phyloP scores from a whole-genome alignment of 2,113 vertebrate species.

The Vombatus ursinus region DNA sequence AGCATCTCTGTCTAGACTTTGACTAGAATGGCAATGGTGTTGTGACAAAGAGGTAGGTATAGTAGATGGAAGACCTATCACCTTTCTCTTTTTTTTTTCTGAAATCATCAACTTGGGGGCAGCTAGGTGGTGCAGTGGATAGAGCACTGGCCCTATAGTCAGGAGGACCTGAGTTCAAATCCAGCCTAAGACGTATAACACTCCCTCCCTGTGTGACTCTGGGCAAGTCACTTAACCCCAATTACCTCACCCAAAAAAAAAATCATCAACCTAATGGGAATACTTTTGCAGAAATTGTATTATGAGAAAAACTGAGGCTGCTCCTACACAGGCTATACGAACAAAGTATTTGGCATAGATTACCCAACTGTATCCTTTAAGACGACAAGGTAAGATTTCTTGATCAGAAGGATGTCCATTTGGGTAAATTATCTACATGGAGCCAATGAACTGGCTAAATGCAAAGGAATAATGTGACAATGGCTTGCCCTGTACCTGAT shows the following conservation, averaged over 20 bases:
- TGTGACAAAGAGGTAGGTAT: neutral
- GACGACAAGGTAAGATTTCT: neutral
- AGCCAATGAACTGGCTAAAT: neutral
- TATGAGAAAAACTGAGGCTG: neutral
- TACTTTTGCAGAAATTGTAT: neutral
- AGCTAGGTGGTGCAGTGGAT: no score
- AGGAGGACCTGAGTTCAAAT: no score
- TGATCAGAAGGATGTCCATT: neutral
- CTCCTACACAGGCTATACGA: neutral
- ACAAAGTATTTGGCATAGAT: neutral
- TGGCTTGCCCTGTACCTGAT: slow-evolving; percentile 68
- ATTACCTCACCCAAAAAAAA: neutral
- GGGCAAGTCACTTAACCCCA: no score
- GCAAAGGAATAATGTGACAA: neutral
- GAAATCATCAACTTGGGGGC: neutral
- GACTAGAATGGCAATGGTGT: neutral
- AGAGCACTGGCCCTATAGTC: no score
- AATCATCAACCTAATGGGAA: neutral
- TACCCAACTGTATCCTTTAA: neutral
- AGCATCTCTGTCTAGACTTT: neutral
- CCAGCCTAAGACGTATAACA: no score
- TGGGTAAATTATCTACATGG: neutral
- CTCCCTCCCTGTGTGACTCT: no score
- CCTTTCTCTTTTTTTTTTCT: neutral
- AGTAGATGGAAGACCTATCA: neutral